These are phyloP conservation scores for Catharus fuscescens DNA, from an alignment of 2,113 vertebrate species.

Conservation along the genomic window DNA sequence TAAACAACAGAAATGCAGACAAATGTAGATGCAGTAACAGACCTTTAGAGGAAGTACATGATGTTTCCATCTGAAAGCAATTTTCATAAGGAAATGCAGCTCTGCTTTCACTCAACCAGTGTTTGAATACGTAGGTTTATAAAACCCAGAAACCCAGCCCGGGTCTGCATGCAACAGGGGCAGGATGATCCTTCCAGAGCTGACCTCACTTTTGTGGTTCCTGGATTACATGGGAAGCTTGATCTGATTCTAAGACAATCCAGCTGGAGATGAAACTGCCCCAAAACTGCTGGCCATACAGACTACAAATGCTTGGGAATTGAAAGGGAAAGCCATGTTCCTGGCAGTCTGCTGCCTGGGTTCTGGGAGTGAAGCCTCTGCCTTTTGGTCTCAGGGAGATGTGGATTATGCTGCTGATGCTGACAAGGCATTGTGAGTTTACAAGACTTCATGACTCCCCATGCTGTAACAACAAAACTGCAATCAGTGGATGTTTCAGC, in stretches of 20 bases:
- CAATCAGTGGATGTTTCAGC: not conserved
- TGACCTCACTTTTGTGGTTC: not conserved
- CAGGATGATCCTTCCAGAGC: accelerated
- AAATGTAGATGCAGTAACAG: not conserved
- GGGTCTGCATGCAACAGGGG: accelerated
- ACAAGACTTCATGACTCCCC: not conserved
- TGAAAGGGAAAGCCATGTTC: accelerated
- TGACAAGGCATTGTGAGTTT: not conserved
- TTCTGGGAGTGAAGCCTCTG: not conserved
- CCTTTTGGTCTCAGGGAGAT: not conserved
- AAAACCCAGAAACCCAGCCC: not conserved
- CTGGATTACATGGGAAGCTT: accelerated
- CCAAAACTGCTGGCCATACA: not conserved
- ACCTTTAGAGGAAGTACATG: not conserved
- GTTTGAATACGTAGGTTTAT: not conserved
- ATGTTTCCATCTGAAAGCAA: not conserved
- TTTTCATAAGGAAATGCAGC: not conserved
- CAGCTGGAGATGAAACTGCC: not conserved
- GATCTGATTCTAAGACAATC: not conserved
- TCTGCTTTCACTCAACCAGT: accelerated
- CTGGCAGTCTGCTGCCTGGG: not conserved
- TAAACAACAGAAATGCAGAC: accelerated
- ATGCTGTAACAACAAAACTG: not conserved
- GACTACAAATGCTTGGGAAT: not conserved
- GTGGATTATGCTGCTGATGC: not conserved